These are phyloP conservation scores for Formica selysi DNA, from an alignment of 1,140 invertebrate species.

Conservation along the genomic window DNA sequence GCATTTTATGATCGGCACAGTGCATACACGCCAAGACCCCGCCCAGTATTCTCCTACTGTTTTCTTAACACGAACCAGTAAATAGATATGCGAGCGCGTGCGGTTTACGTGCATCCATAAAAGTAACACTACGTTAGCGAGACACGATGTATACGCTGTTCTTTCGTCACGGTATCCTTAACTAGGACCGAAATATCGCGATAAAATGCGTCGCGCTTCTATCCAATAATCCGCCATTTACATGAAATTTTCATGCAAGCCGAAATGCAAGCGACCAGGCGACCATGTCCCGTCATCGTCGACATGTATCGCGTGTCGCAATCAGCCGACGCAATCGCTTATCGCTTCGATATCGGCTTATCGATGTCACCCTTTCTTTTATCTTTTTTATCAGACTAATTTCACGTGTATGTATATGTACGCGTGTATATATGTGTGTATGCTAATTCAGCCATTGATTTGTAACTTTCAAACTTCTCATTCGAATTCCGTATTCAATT, in stretches of 20 bases:
- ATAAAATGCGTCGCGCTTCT: slow-evolving; percentile 78
- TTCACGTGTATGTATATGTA: neutral
- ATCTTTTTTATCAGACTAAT: slow-evolving; percentile 29
- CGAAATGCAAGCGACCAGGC: slow-evolving; percentile 45
- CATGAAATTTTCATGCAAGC: slow-evolving; percentile 74
- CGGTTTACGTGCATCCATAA: slow-evolving; percentile 83
- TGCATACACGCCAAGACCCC: slow-evolving; percentile 65
- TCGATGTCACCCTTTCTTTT: neutral
- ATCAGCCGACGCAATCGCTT: slow-evolving; percentile 12
- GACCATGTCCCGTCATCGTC: slow-evolving; percentile 36
- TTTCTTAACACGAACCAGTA: slow-evolving; percentile 80
- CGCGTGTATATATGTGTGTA: neutral
- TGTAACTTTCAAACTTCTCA: neutral
- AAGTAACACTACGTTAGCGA: slow-evolving; percentile 78
- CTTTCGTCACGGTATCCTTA: slow-evolving; percentile 69
- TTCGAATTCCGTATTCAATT: neutral
- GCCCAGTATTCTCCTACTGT: slow-evolving; percentile 77
- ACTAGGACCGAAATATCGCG: slow-evolving; percentile 78
- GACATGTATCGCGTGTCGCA: slow-evolving; percentile 30
- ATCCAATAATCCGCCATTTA: slow-evolving; percentile 68
- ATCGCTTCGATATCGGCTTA: slow-evolving; percentile 27
- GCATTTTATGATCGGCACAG: slow-evolving; percentile 71
- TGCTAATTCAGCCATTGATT: neutral
- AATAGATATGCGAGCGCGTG: slow-evolving; percentile 71
- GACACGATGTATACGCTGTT: slow-evolving; percentile 74